Evolutionary conservation across 2,113 vertebrate species (phyloP).

Genomic region (Nesogale talazaci): DNA sequence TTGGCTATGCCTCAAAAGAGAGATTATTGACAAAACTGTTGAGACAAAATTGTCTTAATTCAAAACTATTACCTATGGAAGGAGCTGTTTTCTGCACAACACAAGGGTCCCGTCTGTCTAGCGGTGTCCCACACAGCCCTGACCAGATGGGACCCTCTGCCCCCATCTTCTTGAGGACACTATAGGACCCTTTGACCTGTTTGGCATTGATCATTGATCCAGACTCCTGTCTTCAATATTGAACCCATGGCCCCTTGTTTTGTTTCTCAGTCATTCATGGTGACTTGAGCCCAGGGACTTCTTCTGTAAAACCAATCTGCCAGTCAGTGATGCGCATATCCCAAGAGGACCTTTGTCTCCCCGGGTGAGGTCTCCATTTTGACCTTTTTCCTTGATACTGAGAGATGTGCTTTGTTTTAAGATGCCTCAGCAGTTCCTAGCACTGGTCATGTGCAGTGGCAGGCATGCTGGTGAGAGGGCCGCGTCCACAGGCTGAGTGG

Average conservation of each 20-base stretch:
- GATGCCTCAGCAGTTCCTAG: not conserved
- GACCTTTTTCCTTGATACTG: not conserved
- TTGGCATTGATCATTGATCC: not conserved
- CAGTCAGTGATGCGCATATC: not conserved
- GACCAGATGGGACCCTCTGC: accelerated
- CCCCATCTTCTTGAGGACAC: no score
- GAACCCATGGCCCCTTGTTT: not conserved
- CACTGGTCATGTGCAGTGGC: not conserved
- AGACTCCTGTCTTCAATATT: not conserved
- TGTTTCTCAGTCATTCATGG: not conserved
- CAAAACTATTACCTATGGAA: not conserved
- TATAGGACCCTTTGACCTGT: no score
- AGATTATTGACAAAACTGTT: not conserved
- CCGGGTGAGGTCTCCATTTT: not conserved
- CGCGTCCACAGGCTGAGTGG: not conserved
- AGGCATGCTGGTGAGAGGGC: not conserved
- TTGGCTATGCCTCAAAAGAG: not conserved
- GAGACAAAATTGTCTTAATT: not conserved
- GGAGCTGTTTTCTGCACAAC: not conserved
- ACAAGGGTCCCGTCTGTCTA: not conserved
- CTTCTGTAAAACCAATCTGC: not conserved
- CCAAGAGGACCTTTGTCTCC: not conserved
- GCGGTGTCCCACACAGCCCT: not conserved
- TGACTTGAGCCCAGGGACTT: not conserved
- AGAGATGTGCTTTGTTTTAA: not conserved